Evolutionary conservation across 2,797 vertebrate species (phyloP).

Genomic region (Lepidocolaptes lacrymiger): DNA sequence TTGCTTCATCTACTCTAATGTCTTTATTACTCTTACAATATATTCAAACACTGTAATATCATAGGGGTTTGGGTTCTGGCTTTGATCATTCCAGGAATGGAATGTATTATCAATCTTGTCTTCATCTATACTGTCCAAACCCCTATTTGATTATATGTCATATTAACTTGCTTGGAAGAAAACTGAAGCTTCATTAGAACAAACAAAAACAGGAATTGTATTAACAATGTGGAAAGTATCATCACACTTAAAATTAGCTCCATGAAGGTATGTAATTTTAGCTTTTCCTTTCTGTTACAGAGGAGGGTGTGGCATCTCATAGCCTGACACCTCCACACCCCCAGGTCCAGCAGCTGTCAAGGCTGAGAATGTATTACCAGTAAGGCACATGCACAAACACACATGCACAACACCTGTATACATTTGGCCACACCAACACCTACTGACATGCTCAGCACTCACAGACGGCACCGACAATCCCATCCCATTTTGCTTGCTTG

Average conservation of each 20-base stretch:
- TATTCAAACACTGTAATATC: not conserved
- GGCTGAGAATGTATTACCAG: not conserved
- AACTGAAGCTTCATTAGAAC: not conserved
- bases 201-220: not conserved
- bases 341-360: not conserved
- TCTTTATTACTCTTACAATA: not conserved
- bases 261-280: not conserved
- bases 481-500: not conserved
- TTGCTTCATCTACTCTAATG: rapidly evolving
- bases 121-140: not conserved
- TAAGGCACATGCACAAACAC: no score
- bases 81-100: not conserved
- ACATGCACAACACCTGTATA: rapidly evolving
- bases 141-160: not conserved
- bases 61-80: not conserved
- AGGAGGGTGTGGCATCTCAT: no score
- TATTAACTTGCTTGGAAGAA: not conserved
- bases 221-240: not conserved
- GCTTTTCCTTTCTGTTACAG: not conserved
- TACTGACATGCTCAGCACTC: not conserved
- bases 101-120: not conserved
- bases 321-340: not conserved
- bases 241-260: not conserved
- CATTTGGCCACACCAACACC: not conserved
- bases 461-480: not conserved